Evolutionary conservation across 2,888 invertebrate species (phyloP), one percentile per base, ranked within the genome.

Genomic region (Drosophila silvestris): DNA sequence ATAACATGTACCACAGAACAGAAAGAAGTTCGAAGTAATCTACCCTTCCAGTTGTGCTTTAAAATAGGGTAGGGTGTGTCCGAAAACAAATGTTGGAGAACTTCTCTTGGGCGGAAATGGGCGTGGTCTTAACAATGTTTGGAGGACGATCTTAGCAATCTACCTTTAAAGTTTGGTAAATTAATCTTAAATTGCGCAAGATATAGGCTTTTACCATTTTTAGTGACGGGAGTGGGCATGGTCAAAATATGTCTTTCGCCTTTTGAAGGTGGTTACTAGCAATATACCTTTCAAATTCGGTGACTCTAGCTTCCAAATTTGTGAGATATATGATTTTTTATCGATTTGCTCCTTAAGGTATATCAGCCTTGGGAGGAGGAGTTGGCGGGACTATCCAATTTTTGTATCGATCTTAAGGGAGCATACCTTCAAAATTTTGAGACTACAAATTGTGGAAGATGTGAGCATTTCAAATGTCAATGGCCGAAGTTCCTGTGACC

Each of bases 341-440:
- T 10, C 10, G 41, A n/a, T 12, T 41, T 41, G 1, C n/a, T 1
- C n/a, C n/a, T 5, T 4, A 10, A n/a, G n/a, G n/a, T n/a, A 0
- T 41, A 41, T 41, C 5, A 1, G 0, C 5, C 1, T 41, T 9
- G 4, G 3, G 9, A 39, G 9, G 19, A 19, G 9, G 39, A n/a
- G 9, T 39, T 0, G 0, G 4, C 9, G n/a, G n/a, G 10, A 3
- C n/a, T 9, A 41, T 1, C 0, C 5, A n/a, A n/a, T n/a, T n/a
- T 4, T n/a, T 5, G 10, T 1, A n/a, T n/a, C 5, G 41, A n/a
- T 10, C 0, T n/a, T 41, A n/a, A n/a, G 5, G 0, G 22, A 12
- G 5, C 5, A 12, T 12, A 41, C 12, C 10, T 22, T 12, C 5
- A 5, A 5, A 22, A 12, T 22, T 5, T 0, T 22, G 12, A 12